Evolutionary conservation across 2,113 vertebrate species (phyloP), one percentile per base, ranked within the genome.

Genomic region (Piprites chloris): DNA sequence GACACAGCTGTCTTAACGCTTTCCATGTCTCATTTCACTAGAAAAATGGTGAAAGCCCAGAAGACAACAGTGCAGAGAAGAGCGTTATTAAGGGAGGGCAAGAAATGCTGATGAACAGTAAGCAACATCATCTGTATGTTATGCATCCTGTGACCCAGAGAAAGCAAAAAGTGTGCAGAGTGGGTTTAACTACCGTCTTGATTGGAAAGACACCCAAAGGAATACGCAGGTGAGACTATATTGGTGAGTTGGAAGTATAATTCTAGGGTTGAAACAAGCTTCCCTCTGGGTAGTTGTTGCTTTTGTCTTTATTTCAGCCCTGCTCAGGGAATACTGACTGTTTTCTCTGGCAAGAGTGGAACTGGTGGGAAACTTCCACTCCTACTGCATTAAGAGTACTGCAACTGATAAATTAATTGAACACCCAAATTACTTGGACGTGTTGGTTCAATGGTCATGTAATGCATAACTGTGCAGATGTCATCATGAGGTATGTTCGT

Each of bases 131-230:
- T 72, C 90, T 97, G 12, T 96, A 21, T 28, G 21, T 97, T 92
- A 77, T 73, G 10, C 97, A 99, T 95, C 98, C 98, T 35, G 98
- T 99, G 71, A 97, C 89, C 55, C 98, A 99, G 96, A 97, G 95
- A 82, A 96, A 55, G 73, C 98, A 96, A 79, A 96, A 92, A n/a
- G 91, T 98, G n/a, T 96, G 97, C 81, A 97, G 56, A 65, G 93
- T 96, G 63, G 96, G 90, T 82, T 95, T 97, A 84, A 89, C 95
- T 65, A 99, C 98, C 19, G 96, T 99, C 95, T 97, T 99, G 75
- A 76, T 99, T 59, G 99, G 99, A 94, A 97, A 98, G 91, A 99
- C 99, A 26, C 99, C 99, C 4, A 97, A 96, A 89, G 96, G 72
- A 74, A 97, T 99, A 62, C 56, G 98, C 96, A 99, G 98, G 99